A percentile compares a stretch with the other conserved stretches of the same genome.
phyloP scores from a whole-genome alignment of 2,797 vertebrate species.

The Squalus acanthias region DNA sequence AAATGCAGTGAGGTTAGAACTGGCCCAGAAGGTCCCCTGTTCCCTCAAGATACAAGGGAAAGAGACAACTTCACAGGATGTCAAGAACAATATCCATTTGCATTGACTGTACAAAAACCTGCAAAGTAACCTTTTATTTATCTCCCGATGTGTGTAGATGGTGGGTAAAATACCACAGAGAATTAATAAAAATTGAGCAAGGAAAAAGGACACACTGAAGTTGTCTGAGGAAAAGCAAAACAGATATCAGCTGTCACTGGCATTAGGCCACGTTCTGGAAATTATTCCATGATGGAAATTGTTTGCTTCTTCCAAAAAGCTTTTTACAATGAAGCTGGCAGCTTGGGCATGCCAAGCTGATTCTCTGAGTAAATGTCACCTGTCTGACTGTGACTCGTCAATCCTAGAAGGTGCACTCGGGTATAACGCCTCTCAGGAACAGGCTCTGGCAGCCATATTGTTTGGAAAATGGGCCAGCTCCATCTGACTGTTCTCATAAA shows the following conservation, averaged over 20 bases:
- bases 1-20: constrained; percentile 75
- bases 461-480: constrained; percentile 47
- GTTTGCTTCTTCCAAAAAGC: constrained; percentile 48
- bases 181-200: constrained; percentile 43
- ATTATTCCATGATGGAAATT: constrained; percentile 38
- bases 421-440: constrained; percentile 56
- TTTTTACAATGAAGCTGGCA: constrained; percentile 63
- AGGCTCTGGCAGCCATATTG: constrained; percentile 47
- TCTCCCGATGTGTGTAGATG: constrained; percentile 56
- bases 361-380: constrained; percentile 76
- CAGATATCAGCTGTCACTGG: constrained; percentile 2
- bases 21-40: constrained; percentile 72
- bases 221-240: constrained; percentile 41
- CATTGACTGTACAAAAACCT: constrained; percentile 66
- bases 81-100: constrained; percentile 77
- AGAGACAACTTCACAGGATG: constrained; percentile 78
- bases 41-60: constrained; percentile 69
- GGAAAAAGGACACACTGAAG: constrained; percentile 20
- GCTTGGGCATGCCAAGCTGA: constrained; percentile 71
- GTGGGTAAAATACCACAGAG: constrained; percentile 52
- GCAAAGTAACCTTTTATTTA: constrained; percentile 55
- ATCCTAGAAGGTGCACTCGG: constrained; percentile 64
- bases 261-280: constrained; percentile 40
- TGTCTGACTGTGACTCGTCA: constrained; percentile 73
- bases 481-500: constrained; percentile 48